These are phyloP conservation scores for Lysandra bellargus DNA, from an alignment of 2,888 invertebrate genomes.

Conservation along the genomic window DNA sequence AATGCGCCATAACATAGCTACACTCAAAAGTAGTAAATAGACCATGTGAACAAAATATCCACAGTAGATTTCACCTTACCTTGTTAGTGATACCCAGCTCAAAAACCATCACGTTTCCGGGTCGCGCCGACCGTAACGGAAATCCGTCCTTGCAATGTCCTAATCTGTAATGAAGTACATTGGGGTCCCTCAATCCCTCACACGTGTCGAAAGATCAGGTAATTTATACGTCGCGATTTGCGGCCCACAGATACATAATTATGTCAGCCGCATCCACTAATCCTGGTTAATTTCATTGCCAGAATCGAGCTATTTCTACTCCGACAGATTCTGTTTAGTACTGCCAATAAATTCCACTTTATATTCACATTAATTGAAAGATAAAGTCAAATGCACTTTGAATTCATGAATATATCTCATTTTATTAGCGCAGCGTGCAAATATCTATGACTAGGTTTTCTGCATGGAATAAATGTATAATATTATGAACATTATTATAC, in stretches of 20 bases:
- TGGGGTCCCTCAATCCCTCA: background rate
- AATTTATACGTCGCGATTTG: background rate
- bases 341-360: slow-evolving; percentile 5
- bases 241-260: background rate
- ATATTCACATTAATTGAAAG: slow-evolving; percentile 11
- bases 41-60: too few relatives aligned
- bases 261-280: background rate
- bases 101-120: background rate
- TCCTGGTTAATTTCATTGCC: slow-evolving; percentile 26
- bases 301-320: background rate
- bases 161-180: background rate
- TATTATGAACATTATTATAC: background rate
- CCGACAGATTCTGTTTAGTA: slow-evolving; percentile 1
- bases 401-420: background rate
- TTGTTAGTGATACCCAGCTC: background rate
- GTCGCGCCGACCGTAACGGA: background rate
- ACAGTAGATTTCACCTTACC: too few relatives aligned
- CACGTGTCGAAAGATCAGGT: background rate
- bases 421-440: background rate
- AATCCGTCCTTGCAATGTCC: background rate
- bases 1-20: too few relatives aligned
- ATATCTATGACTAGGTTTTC: background rate
- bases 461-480: background rate
- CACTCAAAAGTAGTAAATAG: too few relatives aligned
- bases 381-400: slow-evolving; percentile 12